phyloP scores from a whole-genome alignment of 1,140 invertebrate genomes.

The Eulimnadia texana region DNA sequence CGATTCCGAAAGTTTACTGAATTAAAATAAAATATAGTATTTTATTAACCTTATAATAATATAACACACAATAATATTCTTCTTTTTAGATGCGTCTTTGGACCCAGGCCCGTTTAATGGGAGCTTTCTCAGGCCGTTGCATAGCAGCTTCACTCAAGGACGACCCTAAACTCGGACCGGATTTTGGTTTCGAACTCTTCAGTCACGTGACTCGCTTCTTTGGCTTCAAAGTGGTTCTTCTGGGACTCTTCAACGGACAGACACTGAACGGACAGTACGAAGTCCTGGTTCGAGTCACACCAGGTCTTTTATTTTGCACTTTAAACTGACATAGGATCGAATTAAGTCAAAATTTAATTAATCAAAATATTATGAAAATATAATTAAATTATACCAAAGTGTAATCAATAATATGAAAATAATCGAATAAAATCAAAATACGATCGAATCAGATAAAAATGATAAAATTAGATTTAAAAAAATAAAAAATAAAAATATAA shows the following conservation, averaged over 20 bases:
- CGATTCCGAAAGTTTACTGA: too few species aligned
- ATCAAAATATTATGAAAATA: not conserved
- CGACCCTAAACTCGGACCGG: slow-evolving; percentile 43
- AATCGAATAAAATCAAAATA: too few species aligned
- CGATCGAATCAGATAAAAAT: too few species aligned
- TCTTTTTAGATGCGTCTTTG: slow-evolving; percentile 71
- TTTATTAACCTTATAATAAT: not conserved
- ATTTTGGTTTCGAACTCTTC: slow-evolving; percentile 96
- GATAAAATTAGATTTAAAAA: too few species aligned
- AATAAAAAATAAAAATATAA: too few species aligned
- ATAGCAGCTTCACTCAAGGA: slow-evolving; percentile 53
- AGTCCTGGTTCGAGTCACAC: slow-evolving; percentile 69
- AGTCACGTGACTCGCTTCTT: slow-evolving; percentile 92
- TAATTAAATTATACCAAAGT: not conserved
- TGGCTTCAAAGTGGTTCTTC: slow-evolving; percentile 81
- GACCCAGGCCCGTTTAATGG: slow-evolving; percentile 97
- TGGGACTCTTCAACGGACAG: slow-evolving; percentile 91
- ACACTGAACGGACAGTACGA: slow-evolving; percentile 70
- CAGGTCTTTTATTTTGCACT: slow-evolving; percentile 30
- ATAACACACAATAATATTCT: not conserved
- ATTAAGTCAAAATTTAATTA: slow-evolving; percentile 16
- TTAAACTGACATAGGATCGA: slow-evolving; percentile 13
- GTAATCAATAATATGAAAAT: too few species aligned
- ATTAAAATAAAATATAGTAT: not conserved
- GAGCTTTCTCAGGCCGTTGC: slow-evolving; percentile 75